These are phyloP conservation scores for Pygocentrus nattereri DNA, from an alignment of 2,797 vertebrate species.

Conservation along the genomic window DNA sequence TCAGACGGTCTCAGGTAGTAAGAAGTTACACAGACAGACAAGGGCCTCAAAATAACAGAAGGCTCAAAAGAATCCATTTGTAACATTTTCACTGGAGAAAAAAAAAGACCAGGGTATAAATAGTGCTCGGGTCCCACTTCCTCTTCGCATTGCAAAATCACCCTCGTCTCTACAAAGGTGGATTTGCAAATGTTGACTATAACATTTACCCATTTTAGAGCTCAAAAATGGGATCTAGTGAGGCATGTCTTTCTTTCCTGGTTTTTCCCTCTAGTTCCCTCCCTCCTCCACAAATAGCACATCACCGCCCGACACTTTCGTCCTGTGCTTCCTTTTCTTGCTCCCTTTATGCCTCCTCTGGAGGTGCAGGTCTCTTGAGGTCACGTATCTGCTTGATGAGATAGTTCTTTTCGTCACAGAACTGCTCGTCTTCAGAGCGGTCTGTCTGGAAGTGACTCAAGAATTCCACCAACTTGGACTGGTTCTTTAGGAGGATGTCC, in stretches of 20 bases:
- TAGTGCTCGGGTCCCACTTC: conserved; percentile 31
- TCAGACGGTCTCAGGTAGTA: conserved; percentile 19
- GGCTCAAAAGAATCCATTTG: conserved; percentile 23
- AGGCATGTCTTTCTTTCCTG: conserved; percentile 61
- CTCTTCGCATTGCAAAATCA: conserved; percentile 26
- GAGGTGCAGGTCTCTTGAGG: conserved; percentile 77
- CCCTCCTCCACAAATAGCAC: conserved; percentile 39
- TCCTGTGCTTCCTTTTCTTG: conserved; percentile 25
- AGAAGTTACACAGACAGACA: conserved; percentile 23
- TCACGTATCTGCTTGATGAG: conserved; percentile 86
- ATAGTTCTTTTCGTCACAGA: conserved; percentile 88
- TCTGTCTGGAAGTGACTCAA: conserved; percentile 85
- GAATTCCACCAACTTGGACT: conserved; percentile 84
- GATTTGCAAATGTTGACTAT: conserved; percentile 32
- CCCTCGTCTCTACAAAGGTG: conserved; percentile 15
- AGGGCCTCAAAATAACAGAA: conserved; percentile 17
- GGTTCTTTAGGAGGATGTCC: conserved; percentile 87
- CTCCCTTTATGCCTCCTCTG: conserved; percentile 74
- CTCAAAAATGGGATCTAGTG: conserved; percentile 60
- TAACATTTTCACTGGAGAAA: conserved; percentile 4
- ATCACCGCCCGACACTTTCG: conserved; percentile 52
- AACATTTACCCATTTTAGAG: conserved; percentile 34
- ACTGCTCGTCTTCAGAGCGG: conserved; percentile 84
- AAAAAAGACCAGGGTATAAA: conserved; percentile 28
- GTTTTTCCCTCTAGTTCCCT: conserved; percentile 47